Conservation (phyloP, 2,113 vertebrate species). For the Colius striatus region DNA sequence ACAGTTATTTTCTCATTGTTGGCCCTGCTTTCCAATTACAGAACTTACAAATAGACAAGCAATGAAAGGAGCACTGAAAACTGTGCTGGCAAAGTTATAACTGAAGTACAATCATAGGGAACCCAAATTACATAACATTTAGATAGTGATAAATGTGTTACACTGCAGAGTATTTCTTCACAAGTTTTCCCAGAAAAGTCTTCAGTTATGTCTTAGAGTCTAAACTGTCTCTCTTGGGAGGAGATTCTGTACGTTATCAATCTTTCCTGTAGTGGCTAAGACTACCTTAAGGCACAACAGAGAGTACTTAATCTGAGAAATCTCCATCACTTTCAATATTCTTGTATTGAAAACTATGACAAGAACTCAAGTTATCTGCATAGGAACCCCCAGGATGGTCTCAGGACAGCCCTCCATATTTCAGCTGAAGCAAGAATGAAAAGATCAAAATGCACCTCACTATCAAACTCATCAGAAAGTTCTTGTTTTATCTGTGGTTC, state of each 20-base stretch:
- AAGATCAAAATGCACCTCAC: not conserved
- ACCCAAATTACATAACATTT: not conserved
- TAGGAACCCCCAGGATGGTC: not conserved
- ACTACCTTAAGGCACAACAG: not conserved
- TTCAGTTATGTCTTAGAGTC: not conserved
- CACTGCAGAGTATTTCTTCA: not conserved
- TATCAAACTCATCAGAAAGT: not conserved
- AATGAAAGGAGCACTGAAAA: not conserved
- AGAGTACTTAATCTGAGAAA: not conserved
- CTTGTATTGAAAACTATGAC: not conserved
- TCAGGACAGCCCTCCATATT: not conserved
- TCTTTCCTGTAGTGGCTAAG: not conserved
- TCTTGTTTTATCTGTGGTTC: not conserved
- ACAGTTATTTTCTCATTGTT: not conserved
- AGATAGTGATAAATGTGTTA: not conserved
- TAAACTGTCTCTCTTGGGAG: not conserved
- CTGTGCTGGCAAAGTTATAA: not conserved
- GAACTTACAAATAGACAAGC: not conserved
- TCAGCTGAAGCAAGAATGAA: not conserved
- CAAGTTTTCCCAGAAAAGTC: constrained; percentile 8
- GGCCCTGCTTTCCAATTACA: not conserved
- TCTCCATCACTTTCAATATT: not conserved
- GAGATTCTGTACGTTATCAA: not conserved
- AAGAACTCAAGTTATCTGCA: constrained; percentile 1
- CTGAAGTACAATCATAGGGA: not conserved